These are phyloP conservation scores for Pandemis heparana DNA, from an alignment of 2,888 invertebrate genomes.

Conservation along the genomic window DNA sequence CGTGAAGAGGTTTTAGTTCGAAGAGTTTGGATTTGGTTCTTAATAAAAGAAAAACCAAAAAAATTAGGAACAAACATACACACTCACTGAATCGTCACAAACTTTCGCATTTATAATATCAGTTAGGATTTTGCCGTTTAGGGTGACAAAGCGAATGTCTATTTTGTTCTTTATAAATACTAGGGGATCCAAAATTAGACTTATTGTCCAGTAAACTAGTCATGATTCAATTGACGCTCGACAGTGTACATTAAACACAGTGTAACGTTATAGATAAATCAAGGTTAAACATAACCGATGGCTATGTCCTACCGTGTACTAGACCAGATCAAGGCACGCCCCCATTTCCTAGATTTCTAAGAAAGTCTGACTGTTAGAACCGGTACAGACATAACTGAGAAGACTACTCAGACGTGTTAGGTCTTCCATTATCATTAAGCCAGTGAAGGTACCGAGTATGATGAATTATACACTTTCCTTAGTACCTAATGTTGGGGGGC, in stretches of 20 bases:
- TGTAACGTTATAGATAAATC: not conserved
- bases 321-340: constrained; percentile 22
- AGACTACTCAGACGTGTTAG: not conserved
- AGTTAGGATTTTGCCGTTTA: no score
- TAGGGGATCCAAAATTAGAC: no score
- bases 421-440: not conserved
- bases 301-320: not conserved
- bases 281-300: not conserved
- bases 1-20: not conserved
- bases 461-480: not conserved
- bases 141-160: no score
- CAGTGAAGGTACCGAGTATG: not conserved
- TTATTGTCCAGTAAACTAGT: not conserved
- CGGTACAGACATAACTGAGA: constrained; percentile 24
- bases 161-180: no score
- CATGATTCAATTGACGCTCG: not conserved
- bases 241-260: not conserved
- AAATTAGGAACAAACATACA: not conserved
- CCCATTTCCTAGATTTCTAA: constrained; percentile 38
- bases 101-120: no score
- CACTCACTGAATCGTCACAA: no score
- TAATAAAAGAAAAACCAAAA: no score
- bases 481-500: not conserved
- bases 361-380: constrained; percentile 27
- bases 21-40: no score